Percentiles rank a stretch among this genome's conserved stretches.
These are phyloP conservation scores for Scotopteryx bipunctaria DNA, from an alignment of 2,888 invertebrate species.

Conservation along the genomic window DNA sequence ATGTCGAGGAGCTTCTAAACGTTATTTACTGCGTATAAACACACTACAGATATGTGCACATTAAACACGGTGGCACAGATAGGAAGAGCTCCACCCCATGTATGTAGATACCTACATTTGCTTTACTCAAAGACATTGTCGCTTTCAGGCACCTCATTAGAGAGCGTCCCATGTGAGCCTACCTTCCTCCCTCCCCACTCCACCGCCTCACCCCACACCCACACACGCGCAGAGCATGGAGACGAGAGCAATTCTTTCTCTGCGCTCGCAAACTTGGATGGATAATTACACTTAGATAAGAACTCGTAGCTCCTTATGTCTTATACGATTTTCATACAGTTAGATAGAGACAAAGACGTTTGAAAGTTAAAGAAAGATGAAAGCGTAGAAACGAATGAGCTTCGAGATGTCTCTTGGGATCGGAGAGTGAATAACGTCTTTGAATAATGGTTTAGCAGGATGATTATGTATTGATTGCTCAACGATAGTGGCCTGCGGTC, in stretches of 20 bases:
- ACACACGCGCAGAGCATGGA: slow-evolving; percentile 48
- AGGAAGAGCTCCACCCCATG: slow-evolving; percentile 68
- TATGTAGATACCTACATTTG: slow-evolving; percentile 81
- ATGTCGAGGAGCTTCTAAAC: slow-evolving; percentile 39
- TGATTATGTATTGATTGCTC: slow-evolving; percentile 23
- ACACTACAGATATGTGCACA: slow-evolving; percentile 48
- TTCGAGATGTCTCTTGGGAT: slow-evolving; percentile 29
- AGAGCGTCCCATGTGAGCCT: slow-evolving; percentile 82
- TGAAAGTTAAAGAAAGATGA: slow-evolving; percentile 31
- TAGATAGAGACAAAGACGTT: slow-evolving; percentile 32
- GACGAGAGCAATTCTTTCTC: slow-evolving; percentile 77
- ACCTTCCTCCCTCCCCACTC: slow-evolving; percentile 52
- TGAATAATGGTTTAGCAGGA: slow-evolving; percentile 14
- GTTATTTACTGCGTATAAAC: slow-evolving; percentile 48
- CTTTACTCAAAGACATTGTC: slow-evolving; percentile 83
- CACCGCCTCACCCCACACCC: slow-evolving; percentile 51
- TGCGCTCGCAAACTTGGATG: slow-evolving; percentile 77
- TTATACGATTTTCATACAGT: slow-evolving; percentile 45
- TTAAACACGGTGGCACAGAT: slow-evolving; percentile 50
- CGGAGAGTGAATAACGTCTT: slow-evolving; percentile 18
- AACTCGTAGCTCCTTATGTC: slow-evolving; percentile 63
- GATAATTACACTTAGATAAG: slow-evolving; percentile 81
- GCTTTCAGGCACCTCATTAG: slow-evolving; percentile 84
- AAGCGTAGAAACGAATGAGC: slow-evolving; percentile 22
- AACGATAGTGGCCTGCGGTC: slow-evolving; percentile 32